phyloP scores from a whole-genome alignment of 30 jellyfish, hydroid and myxozoan species.

The Pseudorhiza aurosa region DNA sequence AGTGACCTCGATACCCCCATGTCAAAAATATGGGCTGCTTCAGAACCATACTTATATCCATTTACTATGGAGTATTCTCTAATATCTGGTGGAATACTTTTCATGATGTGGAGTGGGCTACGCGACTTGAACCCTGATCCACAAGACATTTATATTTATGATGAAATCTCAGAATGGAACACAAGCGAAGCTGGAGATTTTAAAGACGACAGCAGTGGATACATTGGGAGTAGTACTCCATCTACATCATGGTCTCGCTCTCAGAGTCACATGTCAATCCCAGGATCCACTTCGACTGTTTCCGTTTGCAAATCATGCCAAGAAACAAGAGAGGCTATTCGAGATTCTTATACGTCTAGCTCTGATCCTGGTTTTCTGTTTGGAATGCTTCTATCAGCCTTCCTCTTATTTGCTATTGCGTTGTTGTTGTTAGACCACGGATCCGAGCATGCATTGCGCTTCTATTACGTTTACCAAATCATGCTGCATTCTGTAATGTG shows the following conservation, averaged over 20 bases:
- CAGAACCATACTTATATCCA: conserved; percentile 94
- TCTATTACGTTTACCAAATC: conserved; percentile 83
- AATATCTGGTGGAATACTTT: conserved; percentile 92
- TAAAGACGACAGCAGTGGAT: conserved; percentile 94
- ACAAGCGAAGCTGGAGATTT: conserved; percentile 77
- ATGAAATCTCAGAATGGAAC: conserved; percentile 76
- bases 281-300: conserved; percentile 74
- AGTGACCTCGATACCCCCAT: conserved; percentile 65
- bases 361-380: conserved; percentile 94
- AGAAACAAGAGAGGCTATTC: conserved; percentile 80
- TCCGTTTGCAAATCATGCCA: conserved; percentile 91
- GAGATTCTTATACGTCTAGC: conserved; percentile 82
- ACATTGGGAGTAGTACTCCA: conserved; percentile 84
- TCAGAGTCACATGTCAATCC: conserved; percentile 85
- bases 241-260: conserved; percentile 85
- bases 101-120: conserved; percentile 98
- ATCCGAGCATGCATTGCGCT: conserved; percentile 81
- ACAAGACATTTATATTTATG: conserved; percentile 92
- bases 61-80: conserved; percentile 96
- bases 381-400: conserved; percentile 86
- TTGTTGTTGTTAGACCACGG: conserved; percentile 79
- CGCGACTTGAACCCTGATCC: conserved; percentile 96
- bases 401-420: conserved; percentile 83
- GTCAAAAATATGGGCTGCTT: conserved; percentile 84
- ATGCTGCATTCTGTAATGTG: conserved; percentile 84